These are phyloP conservation scores for Mythimna pallens DNA, from an alignment of 2,888 invertebrate species.

Conservation along the genomic window DNA sequence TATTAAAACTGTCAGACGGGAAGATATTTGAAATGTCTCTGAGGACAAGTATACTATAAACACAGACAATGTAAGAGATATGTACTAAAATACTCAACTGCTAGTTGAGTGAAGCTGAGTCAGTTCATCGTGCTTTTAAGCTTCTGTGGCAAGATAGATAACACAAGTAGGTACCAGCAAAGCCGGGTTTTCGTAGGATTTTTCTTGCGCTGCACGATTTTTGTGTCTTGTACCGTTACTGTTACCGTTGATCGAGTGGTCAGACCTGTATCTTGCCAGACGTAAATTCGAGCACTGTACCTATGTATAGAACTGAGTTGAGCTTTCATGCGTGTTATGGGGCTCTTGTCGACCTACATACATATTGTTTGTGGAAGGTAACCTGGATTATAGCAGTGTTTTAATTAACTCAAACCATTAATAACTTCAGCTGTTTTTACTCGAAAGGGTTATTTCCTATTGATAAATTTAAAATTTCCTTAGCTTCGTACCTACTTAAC, in stretches of 20 bases:
- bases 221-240: slow-evolving; percentile 85
- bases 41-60: slow-evolving; percentile 4
- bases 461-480: slow-evolving; percentile 18
- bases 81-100: neutral
- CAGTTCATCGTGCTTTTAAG: slow-evolving; percentile 7
- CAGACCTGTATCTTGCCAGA: slow-evolving; percentile 86
- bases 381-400: slow-evolving; percentile 56
- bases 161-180: slow-evolving; percentile 21
- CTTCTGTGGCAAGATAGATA: slow-evolving; percentile 6
- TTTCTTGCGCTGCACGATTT: slow-evolving; percentile 85
- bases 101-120: neutral
- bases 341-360: slow-evolving; percentile 74
- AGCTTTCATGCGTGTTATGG: slow-evolving; percentile 63
- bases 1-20: slow-evolving; percentile 21
- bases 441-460: slow-evolving; percentile 11
- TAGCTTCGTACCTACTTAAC: neutral
- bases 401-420: slow-evolving; percentile 55
- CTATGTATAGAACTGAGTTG: slow-evolving; percentile 66
- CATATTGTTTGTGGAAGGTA: slow-evolving; percentile 71
- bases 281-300: slow-evolving; percentile 79
- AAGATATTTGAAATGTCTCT: slow-evolving; percentile 22
- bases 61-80: slow-evolving; percentile 9
- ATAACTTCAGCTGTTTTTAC: slow-evolving; percentile 47
- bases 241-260: slow-evolving; percentile 88
- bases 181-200: slow-evolving; percentile 72